Evolutionary conservation across 2,888 invertebrate genomes (phyloP).

Genomic region (Luperina testacea): DNA sequence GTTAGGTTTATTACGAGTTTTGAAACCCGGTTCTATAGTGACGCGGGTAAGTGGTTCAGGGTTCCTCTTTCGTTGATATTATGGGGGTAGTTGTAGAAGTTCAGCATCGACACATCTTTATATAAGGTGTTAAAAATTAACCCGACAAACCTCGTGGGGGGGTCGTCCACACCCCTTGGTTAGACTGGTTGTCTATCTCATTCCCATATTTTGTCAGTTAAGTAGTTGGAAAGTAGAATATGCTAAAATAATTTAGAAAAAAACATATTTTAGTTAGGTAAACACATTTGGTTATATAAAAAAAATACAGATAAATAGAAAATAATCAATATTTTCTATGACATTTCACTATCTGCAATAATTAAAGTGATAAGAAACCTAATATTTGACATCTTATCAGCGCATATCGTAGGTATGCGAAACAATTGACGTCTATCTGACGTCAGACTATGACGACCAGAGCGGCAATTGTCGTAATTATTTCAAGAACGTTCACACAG

Average conservation of each 20-base stretch:
- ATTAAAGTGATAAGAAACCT: background rate
- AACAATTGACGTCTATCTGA: background rate
- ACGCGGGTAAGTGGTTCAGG: slow-evolving; percentile 19
- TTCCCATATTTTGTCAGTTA: background rate
- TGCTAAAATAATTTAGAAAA: too few species aligned
- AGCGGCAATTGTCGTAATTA: too few species aligned
- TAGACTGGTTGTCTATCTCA: too few species aligned
- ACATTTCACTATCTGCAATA: background rate
- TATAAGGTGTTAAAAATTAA: too few species aligned
- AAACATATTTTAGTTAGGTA: too few species aligned
- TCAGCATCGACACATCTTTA: background rate
- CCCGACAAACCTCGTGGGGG: too few species aligned
- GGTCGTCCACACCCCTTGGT: too few species aligned
- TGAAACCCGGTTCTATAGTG: slow-evolving; percentile 47
- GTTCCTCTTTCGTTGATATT: slow-evolving; percentile 3
- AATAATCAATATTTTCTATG: too few species aligned
- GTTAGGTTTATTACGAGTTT: slow-evolving; percentile 47
- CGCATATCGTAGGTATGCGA: background rate
- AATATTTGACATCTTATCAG: background rate
- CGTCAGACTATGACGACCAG: background rate
- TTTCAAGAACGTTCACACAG: too few species aligned
- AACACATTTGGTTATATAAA: too few species aligned
- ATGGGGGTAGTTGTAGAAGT: background rate
- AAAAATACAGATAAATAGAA: too few species aligned
- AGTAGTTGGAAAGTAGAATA: background rate